Conservation (phyloP, 2,888 invertebrate species). For the Schizotus pectinicornis region DNA sequence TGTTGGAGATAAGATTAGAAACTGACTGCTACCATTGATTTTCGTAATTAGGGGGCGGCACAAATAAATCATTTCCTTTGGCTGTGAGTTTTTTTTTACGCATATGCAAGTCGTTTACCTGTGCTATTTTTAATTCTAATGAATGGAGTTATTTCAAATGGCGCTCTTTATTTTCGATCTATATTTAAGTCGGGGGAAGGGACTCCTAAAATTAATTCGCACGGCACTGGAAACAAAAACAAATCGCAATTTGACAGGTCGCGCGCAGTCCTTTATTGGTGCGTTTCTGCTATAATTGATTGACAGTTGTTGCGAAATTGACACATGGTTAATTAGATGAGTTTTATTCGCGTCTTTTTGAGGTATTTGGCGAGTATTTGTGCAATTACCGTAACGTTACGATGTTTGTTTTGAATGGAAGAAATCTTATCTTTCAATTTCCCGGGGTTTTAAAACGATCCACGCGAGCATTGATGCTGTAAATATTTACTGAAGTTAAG, state of each 20-base stretch:
- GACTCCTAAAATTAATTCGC: no score
- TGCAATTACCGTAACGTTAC: background rate
- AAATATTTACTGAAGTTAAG: constrained; percentile 3
- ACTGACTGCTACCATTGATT: no score
- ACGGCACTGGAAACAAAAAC: no score
- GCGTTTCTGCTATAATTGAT: no score
- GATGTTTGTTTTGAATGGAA: background rate
- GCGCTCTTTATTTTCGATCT: constrained; percentile 22
- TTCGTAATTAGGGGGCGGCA: no score
- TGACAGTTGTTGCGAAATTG: no score
- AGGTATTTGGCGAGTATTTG: background rate
- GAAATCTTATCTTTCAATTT: constrained; percentile 3
- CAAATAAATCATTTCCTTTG: no score
- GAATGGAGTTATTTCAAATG: constrained; percentile 38
- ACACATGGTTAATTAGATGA: no score
- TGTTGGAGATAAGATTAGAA: no score
- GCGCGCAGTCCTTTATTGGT: no score
- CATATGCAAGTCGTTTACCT: constrained; percentile 41
- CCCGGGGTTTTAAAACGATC: background rate
- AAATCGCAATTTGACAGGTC: no score
- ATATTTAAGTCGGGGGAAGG: background rate
- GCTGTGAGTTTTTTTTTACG: constrained; percentile 14
- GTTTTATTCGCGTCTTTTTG: background rate
- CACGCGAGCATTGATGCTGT: background rate
- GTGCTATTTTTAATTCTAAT: constrained; percentile 41